phyloP scores from a whole-genome alignment of 2,113 vertebrate species.

The Lethenteron camtschaticum region DNA sequence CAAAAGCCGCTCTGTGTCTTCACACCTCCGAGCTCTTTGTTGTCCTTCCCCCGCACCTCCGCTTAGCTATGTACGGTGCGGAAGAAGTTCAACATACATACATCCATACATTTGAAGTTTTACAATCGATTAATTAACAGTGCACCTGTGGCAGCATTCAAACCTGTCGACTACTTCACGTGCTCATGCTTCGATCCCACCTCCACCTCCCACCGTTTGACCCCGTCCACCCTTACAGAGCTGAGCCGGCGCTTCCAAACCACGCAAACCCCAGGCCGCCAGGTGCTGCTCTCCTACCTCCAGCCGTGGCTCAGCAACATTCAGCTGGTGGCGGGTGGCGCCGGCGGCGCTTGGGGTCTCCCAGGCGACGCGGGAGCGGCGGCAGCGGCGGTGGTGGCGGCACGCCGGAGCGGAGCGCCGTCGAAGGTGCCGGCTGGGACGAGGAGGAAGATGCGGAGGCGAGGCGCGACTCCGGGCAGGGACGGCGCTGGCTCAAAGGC shows the following conservation, averaged over 20 bases:
- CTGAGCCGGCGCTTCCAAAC: constrained; percentile 85
- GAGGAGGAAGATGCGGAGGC: constrained; percentile 25
- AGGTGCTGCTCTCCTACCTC: constrained; percentile 91
- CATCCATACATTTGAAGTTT: too few species aligned
- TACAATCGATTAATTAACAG: too few species aligned
- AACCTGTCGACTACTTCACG: too few species aligned
- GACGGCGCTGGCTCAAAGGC: constrained; percentile 33
- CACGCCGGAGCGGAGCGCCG: constrained; percentile 55
- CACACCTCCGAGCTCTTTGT: too few species aligned
- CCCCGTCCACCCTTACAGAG: constrained; percentile 28
- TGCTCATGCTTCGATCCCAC: too few species aligned
- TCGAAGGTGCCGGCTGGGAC: constrained; percentile 12
- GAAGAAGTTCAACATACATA: too few species aligned
- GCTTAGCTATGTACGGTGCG: too few species aligned
- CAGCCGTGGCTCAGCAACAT: constrained; percentile 92
- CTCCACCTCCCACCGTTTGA: too few species aligned
- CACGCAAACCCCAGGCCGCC: constrained; percentile 75
- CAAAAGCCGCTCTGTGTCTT: too few species aligned
- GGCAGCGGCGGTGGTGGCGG: too few species aligned
- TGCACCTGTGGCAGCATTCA: too few species aligned
- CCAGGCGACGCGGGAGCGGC: constrained; percentile 22
- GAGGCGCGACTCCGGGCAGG: constrained; percentile 22
- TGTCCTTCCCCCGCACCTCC: too few species aligned
- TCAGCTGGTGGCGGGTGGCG: constrained; percentile 75
- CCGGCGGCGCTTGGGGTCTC: constrained; percentile 63